A percentile compares a stretch with the other conserved stretches of the same genome.
These are phyloP conservation scores for Ligdia adustata DNA, from an alignment of 2,888 invertebrate species.

Conservation along the genomic window DNA sequence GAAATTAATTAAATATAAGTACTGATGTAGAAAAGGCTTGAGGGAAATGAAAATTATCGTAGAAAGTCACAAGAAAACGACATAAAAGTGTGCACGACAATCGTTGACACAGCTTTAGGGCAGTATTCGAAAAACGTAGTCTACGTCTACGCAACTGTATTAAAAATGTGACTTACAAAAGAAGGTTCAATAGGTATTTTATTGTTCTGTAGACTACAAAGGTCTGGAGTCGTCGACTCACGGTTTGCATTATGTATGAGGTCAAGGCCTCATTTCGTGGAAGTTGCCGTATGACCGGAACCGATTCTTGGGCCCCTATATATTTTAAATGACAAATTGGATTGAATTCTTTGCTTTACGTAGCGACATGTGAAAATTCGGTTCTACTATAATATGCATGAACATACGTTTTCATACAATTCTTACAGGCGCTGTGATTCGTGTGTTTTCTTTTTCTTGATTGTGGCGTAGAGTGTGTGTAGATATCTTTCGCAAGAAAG, in stretches of 20 bases:
- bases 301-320: constrained; percentile 36
- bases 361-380: background rate
- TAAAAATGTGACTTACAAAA: constrained; percentile 29
- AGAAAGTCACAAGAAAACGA: background rate
- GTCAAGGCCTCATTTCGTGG: constrained; percentile 65
- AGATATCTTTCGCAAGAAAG: too few relatives aligned
- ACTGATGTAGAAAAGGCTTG: too few relatives aligned
- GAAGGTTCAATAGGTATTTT: constrained; percentile 38
- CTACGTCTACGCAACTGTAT: constrained; percentile 7
- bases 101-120: background rate
- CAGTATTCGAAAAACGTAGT: background rate
- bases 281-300: constrained; percentile 47
- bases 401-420: background rate
- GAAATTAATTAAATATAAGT: too few relatives aligned
- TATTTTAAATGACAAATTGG: constrained; percentile 33
- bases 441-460: constrained; percentile 3
- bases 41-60: too few relatives aligned
- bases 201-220: constrained; percentile 48
- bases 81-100: background rate
- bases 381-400: constrained; percentile 9
- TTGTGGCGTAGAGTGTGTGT: too few relatives aligned
- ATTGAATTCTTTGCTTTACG: constrained; percentile 20
- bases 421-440: constrained; percentile 2
- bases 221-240: constrained; percentile 48
- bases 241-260: constrained; percentile 72